Conservation (phyloP, 64 coral and sea anemone species). For the Pocillopora verrucosa region DNA sequence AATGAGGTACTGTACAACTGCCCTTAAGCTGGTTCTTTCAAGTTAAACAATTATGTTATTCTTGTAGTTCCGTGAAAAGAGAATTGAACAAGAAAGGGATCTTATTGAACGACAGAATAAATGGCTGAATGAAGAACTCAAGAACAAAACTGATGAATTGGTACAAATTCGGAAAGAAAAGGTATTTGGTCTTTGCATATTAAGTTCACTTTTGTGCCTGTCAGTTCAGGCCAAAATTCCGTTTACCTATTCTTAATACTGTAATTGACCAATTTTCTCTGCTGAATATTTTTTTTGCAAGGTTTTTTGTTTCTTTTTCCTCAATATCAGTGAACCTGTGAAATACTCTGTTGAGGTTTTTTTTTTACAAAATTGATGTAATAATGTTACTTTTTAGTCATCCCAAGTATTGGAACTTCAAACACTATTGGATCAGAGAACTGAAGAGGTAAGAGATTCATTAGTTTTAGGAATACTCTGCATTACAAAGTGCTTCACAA, state of each 20-base stretch:
- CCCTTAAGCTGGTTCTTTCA: neutral
- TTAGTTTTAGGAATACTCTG: neutral
- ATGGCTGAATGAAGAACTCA: conserved; percentile 85
- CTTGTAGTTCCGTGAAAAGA: conserved; percentile 82
- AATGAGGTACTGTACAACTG: neutral
- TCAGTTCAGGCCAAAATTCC: too few species aligned
- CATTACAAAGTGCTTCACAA: neutral
- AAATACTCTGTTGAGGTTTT: too few species aligned
- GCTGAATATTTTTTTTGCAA: neutral
- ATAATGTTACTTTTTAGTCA: conserved; percentile 42
- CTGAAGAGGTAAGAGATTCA: conserved; percentile 66
- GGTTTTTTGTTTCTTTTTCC: too few species aligned
- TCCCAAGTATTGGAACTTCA: conserved; percentile 78
- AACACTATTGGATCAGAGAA: conserved; percentile 70
- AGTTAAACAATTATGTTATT: neutral
- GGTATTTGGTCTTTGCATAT: conserved; percentile 18
- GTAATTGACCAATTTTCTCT: too few species aligned
- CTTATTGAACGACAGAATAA: conserved; percentile 83
- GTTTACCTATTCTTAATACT: too few species aligned
- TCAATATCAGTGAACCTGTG: too few species aligned
- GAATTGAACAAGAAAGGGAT: conserved; percentile 92
- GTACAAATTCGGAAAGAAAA: conserved; percentile 77
- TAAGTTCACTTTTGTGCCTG: too few species aligned
- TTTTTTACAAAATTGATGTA: too few species aligned
- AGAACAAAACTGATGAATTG: conserved; percentile 90